Base-by-base conservation (phyloP, 2,888 invertebrate species). In the Minunthozetes semirufus region DNA sequence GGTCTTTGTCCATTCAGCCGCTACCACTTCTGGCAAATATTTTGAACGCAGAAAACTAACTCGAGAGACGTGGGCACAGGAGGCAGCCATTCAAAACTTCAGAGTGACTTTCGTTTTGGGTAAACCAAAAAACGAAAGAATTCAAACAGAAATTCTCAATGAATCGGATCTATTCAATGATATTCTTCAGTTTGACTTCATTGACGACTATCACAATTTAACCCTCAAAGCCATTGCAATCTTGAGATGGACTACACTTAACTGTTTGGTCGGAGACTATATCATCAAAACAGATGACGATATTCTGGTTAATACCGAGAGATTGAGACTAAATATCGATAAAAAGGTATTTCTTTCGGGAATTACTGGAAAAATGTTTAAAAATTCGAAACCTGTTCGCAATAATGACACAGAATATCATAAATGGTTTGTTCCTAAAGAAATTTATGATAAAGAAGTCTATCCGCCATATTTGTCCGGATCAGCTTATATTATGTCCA, bases 401-500 rank as follows among this genome's bases (percentile, higher is more conserved):
- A 33, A 66, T 66, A 66, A n/a, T 66, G n/a, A 38, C 15, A 38
- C 8, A n/a, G 59, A 59, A 25, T 19, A 19, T 4, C 4, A 59
- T 22, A 66, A 66, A 66, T 66, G 66, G 66, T 29, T 66, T 17
- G 22, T 68, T 42, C 68, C 68, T 11, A 46, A 68, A 46, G 42
- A 68, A 22, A 4, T 46, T 6, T 68, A 19, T 22, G 19, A 38
- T 9, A 22, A 68, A 68, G 68, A 68, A 9, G 33, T n/a, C n/a
- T 68, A 46, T 22, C 68, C 68, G 22, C 42, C 42, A 13, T 68
- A 68, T 19, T 38, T 68, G 13, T 68, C 42, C 15, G 68, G 68
- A 1, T 4, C 22, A 4, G 19, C 68, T 22, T 68, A 68, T 42
- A 19, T 68, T 3, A 68, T 68, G 42, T 77, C 77, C 29, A 50